Percentiles rank a stretch among this genome's conserved stretches.
Evolutionary conservation across 2,797 vertebrate species (phyloP).

Genomic region (Natrix natrix): DNA sequence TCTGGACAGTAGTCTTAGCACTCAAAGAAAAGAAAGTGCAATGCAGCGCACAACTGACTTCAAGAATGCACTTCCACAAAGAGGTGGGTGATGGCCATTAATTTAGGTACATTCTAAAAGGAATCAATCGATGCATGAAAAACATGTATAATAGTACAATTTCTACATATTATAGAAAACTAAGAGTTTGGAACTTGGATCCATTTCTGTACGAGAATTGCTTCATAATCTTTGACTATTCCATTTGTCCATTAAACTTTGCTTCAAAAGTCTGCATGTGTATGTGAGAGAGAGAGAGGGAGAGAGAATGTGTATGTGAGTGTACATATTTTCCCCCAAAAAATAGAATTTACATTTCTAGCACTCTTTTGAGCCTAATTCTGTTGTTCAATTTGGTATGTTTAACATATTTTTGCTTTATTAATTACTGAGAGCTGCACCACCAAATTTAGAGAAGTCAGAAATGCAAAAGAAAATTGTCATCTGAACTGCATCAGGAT

Average conservation of each 20-base stretch:
- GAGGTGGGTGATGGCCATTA: background rate
- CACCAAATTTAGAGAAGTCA: background rate
- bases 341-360: background rate
- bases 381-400: background rate
- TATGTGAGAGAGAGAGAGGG: too few species aligned
- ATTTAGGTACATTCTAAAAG: background rate
- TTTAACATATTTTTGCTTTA: background rate
- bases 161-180: background rate
- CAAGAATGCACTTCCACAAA: background rate
- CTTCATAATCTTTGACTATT: background rate
- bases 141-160: background rate
- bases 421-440: background rate
- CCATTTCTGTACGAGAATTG: background rate
- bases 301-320: background rate
- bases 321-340: background rate
- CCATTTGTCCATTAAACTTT: background rate
- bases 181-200: background rate
- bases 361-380: background rate
- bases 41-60: background rate
- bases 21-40: background rate
- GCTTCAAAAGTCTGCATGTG: background rate
- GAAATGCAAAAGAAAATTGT: background rate
- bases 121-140: background rate
- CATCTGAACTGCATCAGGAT: background rate
- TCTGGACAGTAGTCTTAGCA: background rate